These are phyloP conservation scores for Vultur gryphus DNA, from an alignment of 2,797 vertebrate species.

Conservation along the genomic window DNA sequence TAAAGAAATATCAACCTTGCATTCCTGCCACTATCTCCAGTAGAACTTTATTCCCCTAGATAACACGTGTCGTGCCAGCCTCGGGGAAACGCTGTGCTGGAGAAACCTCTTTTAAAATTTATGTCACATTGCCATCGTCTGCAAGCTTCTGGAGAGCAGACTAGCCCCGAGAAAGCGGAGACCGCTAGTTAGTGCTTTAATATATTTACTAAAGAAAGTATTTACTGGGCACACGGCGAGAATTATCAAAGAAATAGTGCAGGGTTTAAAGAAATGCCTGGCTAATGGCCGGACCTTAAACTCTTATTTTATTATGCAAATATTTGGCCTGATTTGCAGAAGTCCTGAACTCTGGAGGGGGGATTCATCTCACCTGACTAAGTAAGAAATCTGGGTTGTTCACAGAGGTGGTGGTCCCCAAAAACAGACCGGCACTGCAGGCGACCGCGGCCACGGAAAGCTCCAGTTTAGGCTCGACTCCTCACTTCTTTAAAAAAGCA, in stretches of 20 bases:
- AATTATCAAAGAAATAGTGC: not conserved
- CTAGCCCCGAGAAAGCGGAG: not conserved
- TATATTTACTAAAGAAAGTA: not conserved
- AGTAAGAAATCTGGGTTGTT: not conserved
- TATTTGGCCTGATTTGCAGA: not conserved
- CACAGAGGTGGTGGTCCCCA: not conserved
- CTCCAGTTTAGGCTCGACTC: not conserved
- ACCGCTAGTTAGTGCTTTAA: not conserved
- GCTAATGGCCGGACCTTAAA: not conserved
- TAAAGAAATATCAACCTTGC: slow-evolving; percentile 48
- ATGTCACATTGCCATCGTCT: not conserved
- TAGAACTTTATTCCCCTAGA: slow-evolving; percentile 1
- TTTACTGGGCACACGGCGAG: not conserved
- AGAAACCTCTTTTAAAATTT: slow-evolving; percentile 18
- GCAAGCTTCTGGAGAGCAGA: not conserved
- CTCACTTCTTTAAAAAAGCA: not conserved
- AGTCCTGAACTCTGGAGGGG: not conserved
- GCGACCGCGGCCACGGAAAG: fast-evolving
- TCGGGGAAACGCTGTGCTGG: not conserved
- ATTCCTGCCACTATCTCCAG: slow-evolving; percentile 7
- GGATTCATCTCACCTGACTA: not conserved
- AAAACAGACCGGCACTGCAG: not conserved
- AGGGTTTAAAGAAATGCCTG: not conserved
- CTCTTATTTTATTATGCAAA: not conserved
- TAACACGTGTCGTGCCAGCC: not conserved